A percentile compares a stretch with the other conserved stretches of the same genome.
phyloP scores from a whole-genome alignment of 2,113 vertebrate species.

The Ctenodactylus gundi region DNA sequence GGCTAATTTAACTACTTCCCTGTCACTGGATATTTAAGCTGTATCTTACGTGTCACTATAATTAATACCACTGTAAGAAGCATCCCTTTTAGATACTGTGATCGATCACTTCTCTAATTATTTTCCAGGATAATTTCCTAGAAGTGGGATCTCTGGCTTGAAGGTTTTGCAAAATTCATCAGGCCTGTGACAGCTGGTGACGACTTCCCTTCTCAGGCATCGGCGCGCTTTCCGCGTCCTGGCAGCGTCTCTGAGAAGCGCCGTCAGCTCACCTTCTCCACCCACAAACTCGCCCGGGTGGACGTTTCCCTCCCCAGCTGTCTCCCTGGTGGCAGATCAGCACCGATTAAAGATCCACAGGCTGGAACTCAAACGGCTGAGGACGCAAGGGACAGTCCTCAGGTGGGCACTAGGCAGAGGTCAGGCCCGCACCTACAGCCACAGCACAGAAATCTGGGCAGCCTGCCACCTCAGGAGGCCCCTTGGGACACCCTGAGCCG shows the following conservation, averaged over 20 bases:
- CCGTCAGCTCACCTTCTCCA: not conserved
- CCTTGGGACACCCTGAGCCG: not conserved
- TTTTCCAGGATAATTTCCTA: not conserved
- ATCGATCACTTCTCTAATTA: not conserved
- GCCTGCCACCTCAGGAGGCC: fast-evolving
- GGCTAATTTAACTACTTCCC: fast-evolving
- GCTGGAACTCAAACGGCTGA: not conserved
- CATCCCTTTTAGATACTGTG: not conserved
- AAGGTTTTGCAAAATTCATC: not conserved
- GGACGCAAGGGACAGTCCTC: fast-evolving
- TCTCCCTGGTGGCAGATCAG: not conserved
- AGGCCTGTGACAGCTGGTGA: fast-evolving
- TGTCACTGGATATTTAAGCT: not conserved
- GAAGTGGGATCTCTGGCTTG: not conserved
- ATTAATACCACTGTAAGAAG: no score
- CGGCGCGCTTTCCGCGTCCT: no score
- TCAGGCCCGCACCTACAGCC: not conserved
- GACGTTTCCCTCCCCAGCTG: not conserved
- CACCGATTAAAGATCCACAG: no score
- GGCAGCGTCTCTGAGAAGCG: not conserved
- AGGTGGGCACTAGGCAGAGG: not conserved
- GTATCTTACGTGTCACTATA: not conserved
- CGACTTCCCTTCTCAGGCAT: not conserved
- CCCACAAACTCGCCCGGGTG: no score
- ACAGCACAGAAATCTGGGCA: fast-evolving